Evolutionary conservation across 53 echinoderm and acorn worm genomes (phyloP).

Genomic region (Actinopyga echinites): DNA sequence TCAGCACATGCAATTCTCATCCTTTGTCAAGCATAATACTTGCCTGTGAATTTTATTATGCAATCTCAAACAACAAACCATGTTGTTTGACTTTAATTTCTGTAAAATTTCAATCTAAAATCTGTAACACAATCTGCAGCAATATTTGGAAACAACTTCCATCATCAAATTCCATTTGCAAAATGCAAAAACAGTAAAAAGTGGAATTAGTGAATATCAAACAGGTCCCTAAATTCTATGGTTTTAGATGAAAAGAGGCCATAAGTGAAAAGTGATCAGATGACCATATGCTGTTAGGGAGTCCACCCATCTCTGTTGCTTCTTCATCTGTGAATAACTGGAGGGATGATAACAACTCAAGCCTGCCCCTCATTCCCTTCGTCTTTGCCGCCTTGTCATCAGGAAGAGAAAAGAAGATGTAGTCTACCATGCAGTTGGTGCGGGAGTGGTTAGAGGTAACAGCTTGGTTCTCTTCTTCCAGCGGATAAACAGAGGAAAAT

Average conservation of each 20-base stretch:
- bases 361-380: constrained; percentile 8
- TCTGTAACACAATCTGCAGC: too few relatives aligned
- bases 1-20: too few relatives aligned
- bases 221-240: too few relatives aligned
- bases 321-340: constrained; percentile 70
- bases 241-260: constrained; percentile 62
- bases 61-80: too few relatives aligned
- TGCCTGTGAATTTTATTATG: too few relatives aligned
- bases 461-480: constrained; percentile 45
- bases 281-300: constrained; percentile 72
- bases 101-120: too few relatives aligned
- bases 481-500: constrained; percentile 69
- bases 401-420: constrained; percentile 72
- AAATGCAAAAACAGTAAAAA: too few relatives aligned
- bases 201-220: too few relatives aligned
- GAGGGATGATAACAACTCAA: constrained; percentile 55
- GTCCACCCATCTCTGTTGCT: constrained; percentile 82
- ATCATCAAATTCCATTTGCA: too few relatives aligned
- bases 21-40: too few relatives aligned
- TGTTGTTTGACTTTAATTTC: too few relatives aligned
- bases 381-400: background rate
- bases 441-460: constrained; percentile 80
- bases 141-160: too few relatives aligned
- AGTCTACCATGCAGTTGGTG: constrained; percentile 95
- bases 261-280: constrained; percentile 91